Evolutionary conservation across 2,888 invertebrate species (phyloP).

Genomic region (Argynnis bischoffii): DNA sequence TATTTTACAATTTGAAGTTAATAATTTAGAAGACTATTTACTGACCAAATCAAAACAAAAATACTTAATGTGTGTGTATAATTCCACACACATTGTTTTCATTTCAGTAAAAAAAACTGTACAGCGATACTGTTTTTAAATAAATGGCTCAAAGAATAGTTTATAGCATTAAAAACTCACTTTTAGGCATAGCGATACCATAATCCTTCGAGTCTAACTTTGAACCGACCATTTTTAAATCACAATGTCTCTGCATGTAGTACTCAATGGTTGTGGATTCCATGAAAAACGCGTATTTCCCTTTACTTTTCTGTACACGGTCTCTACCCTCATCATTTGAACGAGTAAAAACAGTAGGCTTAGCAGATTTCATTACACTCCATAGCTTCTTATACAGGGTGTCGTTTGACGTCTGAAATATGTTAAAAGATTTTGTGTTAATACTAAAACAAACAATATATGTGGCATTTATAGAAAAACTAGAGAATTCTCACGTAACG

Average conservation of each 20-base stretch:
- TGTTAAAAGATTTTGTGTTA: neutral
- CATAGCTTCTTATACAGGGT: constrained; percentile 94
- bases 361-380: constrained; percentile 92
- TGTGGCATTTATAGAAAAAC: no score
- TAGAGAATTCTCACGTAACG: no score
- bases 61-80: no score
- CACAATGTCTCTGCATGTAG: constrained; percentile 90
- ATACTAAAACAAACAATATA: neutral
- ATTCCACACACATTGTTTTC: no score
- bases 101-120: no score
- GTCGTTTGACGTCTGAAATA: constrained; percentile 88
- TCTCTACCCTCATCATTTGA: constrained; percentile 93
- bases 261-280: constrained; percentile 97
- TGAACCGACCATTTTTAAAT: constrained; percentile 89
- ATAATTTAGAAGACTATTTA: no score
- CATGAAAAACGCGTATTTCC: constrained; percentile 96
- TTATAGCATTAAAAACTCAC: constrained; percentile 77
- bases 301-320: constrained; percentile 87
- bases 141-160: neutral
- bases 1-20: no score
- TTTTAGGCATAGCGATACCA: constrained; percentile 91
- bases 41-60: no score
- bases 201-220: constrained; percentile 92
- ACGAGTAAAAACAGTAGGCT: constrained; percentile 90
- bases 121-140: no score